Base-by-base conservation (phyloP, 2,888 invertebrate genomes). In the Orthonychiurus folsomi region DNA sequence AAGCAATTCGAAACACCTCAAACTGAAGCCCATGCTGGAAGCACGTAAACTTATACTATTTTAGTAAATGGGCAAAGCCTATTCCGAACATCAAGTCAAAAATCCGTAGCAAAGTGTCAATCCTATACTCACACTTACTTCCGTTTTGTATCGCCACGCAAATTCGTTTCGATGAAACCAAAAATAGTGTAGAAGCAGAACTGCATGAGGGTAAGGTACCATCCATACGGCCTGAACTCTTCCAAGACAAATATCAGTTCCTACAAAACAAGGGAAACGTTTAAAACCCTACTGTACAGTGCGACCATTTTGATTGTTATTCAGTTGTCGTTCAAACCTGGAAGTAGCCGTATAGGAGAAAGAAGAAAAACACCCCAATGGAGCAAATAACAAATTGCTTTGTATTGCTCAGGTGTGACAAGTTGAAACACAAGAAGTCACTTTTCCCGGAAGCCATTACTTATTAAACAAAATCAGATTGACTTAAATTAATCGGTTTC, bases 171-270 rank as follows among this genome's bases (percentile, higher is more conserved):
- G 55, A 85, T 75, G 67, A 86, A 81, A 62, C 91, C 91, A 76
- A 95, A 89, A 26, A 84, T 68, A 64, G 86, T 84, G 75, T 95
- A 96, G 74, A 86, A 89, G 21, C 84, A 82, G 80, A 96, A 96
- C 79, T 96, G 95, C 20, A 94, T 81, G 63, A 95, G 79, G 1
- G 96, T 96, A 66, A 96, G 81, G 76, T 90, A 94, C 86, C 94
- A 70, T 55, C 94, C 94, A 75, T 86, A 89, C 0, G 90, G 87
- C 74, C 88, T 86, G 73, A 94, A 90, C 53, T 91, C 93, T 24
- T 89, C 86, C n/a, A 88, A 81, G 0, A 89, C 86, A 77, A 95
- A 96, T 75, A 96, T 90, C 54, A 93, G 79, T 79, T 96, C 96
- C 83, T 85, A 73, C 56, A 78, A 74, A 60, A 20, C 3, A 52